Conservation (phyloP, 2,113 vertebrate genomes). For the Archilochus colubris region DNA sequence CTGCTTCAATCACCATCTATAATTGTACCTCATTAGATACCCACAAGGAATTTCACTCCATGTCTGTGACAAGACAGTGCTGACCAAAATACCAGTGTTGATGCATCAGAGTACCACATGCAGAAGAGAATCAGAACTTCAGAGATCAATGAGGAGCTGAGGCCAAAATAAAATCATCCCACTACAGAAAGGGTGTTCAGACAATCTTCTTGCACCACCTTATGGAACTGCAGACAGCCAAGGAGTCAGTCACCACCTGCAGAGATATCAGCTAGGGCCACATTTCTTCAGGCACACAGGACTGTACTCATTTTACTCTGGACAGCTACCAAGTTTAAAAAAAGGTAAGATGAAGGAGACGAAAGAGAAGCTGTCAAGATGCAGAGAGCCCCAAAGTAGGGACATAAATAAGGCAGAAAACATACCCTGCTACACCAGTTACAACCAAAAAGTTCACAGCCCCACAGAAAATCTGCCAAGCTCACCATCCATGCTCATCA, state of each 20-base stretch:
- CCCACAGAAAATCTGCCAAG: too few species aligned
- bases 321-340: background rate
- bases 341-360: background rate
- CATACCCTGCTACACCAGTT: too few species aligned
- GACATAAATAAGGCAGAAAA: background rate
- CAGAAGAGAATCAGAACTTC: background rate
- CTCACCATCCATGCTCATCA: background rate
- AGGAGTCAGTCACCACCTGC: rapidly evolving
- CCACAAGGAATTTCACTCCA: background rate
- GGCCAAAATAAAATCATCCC: background rate
- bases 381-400: background rate
- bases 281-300: rapidly evolving
- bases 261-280: background rate
- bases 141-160: background rate
- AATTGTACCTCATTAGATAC: background rate
- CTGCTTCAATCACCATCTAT: background rate
- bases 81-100: background rate
- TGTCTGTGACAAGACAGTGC: background rate
- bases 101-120: rapidly evolving
- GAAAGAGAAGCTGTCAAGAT: background rate
- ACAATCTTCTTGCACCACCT: too few species aligned
- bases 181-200: too few species aligned
- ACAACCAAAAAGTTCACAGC: background rate
- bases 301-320: too few species aligned
- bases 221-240: rapidly evolving